Evolutionary conservation across 2,113 vertebrate genomes (phyloP), one percentile per base, ranked within the genome.

Genomic region (Scophthalmus maximus): DNA sequence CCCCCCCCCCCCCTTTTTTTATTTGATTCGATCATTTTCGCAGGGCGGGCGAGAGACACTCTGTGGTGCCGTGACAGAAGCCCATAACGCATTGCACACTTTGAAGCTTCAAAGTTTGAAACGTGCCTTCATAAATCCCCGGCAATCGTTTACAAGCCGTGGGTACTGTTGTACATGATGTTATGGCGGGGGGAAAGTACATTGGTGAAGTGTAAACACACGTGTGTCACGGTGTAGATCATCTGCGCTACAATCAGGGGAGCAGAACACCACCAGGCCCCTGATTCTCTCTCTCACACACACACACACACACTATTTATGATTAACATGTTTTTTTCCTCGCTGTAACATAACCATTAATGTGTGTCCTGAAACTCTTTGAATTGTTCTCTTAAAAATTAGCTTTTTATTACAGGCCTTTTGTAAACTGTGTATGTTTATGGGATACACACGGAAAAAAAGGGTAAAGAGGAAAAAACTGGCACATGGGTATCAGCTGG

Each of bases 11-110:
- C n/a, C n/a, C n/a, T n/a, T n/a, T n/a, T 83, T 88, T 91, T 84
- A 92, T 89, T 88, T 82, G 71, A 89, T 88, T 87, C 76, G 64
- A 76, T 83, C 55, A 22, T 29, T 75, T 42, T 71, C 38, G 40
- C 61, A 64, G 36, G 27, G 44, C 25, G 34, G 29, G 47, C 25
- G 50, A 76, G 74, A 63, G 68, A 53, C n/a, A n/a, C 81, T 72
- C 69, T 65, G 10, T 4, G 60, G 68, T 79, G 70, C 74, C 51
- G 70, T 83, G 75, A 89, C 82, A 68, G 74, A 67, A 73, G 72
- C 42, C 67, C 61, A 60, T 57, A 68, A 64, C 23, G 40, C 27
- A 46, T 9, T 20, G 51, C 68, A 68, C 50, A 73, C 55, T 50
- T 73, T 36, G 53, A 40, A 70, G 61, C 73, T 64, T 20, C 18